Evolutionary conservation across 2,797 vertebrate species (phyloP).

Genomic region (Centropyge bicolor): DNA sequence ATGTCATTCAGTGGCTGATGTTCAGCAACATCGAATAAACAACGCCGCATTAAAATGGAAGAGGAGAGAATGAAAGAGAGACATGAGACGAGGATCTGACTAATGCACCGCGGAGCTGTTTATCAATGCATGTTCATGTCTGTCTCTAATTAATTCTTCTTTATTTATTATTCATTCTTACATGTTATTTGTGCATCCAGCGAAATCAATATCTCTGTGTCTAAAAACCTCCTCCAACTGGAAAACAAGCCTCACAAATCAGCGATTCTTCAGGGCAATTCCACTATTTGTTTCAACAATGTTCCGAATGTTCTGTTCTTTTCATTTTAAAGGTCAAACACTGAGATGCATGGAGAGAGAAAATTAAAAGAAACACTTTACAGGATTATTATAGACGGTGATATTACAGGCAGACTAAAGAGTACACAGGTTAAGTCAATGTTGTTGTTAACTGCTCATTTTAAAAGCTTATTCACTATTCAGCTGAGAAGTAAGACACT

Average conservation of each 20-base stretch:
- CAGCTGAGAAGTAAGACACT: neutral
- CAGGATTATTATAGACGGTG: neutral
- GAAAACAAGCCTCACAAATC: slow-evolving; percentile 24
- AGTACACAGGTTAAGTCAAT: slow-evolving; percentile 1
- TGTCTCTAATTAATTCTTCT: slow-evolving; percentile 11
- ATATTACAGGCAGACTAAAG: neutral
- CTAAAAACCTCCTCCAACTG: neutral
- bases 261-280: slow-evolving; percentile 10
- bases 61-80: neutral
- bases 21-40: slow-evolving; percentile 36
- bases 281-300: slow-evolving; percentile 7
- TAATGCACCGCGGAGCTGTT: neutral
- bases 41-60: neutral
- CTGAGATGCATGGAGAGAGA: neutral
- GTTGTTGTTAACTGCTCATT: slow-evolving; percentile 21
- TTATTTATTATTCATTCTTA: slow-evolving; percentile 11
- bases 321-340: slow-evolving; percentile 20
- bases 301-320: slow-evolving; percentile 35
- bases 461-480: slow-evolving; percentile 1
- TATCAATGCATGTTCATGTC: slow-evolving; percentile 23
- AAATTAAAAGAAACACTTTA: slow-evolving; percentile 15
- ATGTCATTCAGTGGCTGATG: slow-evolving; percentile 22
- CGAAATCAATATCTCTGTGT: slow-evolving; percentile 19
- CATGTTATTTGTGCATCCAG: slow-evolving; percentile 13
- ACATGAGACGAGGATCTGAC: neutral